Evolutionary conservation across 2,888 invertebrate genomes (phyloP).

Genomic region (Sympetrum striolatum): DNA sequence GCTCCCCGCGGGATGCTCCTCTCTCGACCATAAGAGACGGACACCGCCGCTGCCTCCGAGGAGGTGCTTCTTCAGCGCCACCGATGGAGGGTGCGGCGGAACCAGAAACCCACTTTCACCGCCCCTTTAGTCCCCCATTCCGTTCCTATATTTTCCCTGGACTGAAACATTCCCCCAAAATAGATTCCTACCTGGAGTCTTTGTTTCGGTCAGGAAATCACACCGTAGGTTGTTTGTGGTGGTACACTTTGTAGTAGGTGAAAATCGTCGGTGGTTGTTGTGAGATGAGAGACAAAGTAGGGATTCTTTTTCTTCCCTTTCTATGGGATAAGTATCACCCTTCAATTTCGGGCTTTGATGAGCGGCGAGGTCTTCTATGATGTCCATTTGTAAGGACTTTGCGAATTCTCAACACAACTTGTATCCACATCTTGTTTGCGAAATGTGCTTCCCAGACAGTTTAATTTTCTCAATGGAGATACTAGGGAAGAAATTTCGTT

Average conservation of each 20-base stretch:
- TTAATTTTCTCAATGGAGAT: no score
- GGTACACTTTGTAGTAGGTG: background rate
- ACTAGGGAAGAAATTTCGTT: no score
- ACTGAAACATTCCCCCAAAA: background rate
- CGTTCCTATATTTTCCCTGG: background rate
- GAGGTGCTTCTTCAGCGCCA: conserved; percentile 10
- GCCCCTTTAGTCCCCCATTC: background rate
- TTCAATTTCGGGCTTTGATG: no score
- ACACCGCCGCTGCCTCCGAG: background rate
- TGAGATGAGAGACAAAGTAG: no score
- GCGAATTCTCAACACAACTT: background rate
- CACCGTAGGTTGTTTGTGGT: background rate
- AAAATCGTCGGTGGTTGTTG: no score
- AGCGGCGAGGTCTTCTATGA: no score
- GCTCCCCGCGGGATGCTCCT: conserved; percentile 2
- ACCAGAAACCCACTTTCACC: conserved; percentile 37
- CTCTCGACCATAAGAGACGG: conserved; percentile 29
- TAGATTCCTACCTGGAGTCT: background rate
- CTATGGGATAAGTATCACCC: no score
- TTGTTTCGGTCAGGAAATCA: background rate
- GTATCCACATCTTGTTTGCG: no score
- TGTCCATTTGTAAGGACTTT: no score
- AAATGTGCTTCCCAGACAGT: no score
- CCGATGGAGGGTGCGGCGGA: conserved; percentile 16
- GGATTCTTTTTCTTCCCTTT: no score